Evolutionary conservation across 2,888 invertebrate species (phyloP), one percentile per base, ranked within the genome.

Genomic region (Cosmia trapezina): DNA sequence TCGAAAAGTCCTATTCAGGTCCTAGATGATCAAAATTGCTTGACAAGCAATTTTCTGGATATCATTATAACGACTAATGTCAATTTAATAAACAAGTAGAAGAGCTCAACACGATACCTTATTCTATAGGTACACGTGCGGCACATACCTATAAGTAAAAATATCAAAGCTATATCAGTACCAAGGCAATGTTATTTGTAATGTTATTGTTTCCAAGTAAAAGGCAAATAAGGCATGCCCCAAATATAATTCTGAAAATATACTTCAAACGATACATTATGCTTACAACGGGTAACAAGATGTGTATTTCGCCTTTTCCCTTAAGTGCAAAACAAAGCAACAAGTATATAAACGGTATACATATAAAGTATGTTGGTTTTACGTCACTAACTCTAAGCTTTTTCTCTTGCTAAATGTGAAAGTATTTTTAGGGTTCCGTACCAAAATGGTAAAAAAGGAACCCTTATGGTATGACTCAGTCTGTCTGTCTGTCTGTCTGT

Each of bases 291-390:
- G 28, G 66, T 43, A 51, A 63, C 53, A 51, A n/a, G 49, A 57
- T 57, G 22, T 45, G 9, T 63, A 49, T 68, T 78, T 66, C 33
- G 28, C 33, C 17, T 43, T 77, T 62, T 53, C 78, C 33, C 5
- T 66, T 62, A 78, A 63, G 65, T 70, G 66, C 41, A 17, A 79
- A 78, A 82, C 63, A 70, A 71, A 67, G 60, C 53, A 61, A 78
- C 67, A 62, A 69, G 65, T 80, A 54, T 76, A 56, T 37, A 17
- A 49, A 69, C 43, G n/a, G 14, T 43, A 71, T 17, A 51, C 1
- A 56, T 19, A 41, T 41, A 56, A 37, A 70, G 14, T 22, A n/a
- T 37, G 43, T 67, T 47, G 12, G 45, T 9, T 49, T 41, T n/a
- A 59, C 49, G 49, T 56, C 45, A 60, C 8, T 54, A 22, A 33